A percentile compares a stretch with the other conserved stretches of the same genome.
These are phyloP conservation scores for Peromyscus attwateri DNA, from an alignment of 2,797 vertebrate species.

Conservation along the genomic window DNA sequence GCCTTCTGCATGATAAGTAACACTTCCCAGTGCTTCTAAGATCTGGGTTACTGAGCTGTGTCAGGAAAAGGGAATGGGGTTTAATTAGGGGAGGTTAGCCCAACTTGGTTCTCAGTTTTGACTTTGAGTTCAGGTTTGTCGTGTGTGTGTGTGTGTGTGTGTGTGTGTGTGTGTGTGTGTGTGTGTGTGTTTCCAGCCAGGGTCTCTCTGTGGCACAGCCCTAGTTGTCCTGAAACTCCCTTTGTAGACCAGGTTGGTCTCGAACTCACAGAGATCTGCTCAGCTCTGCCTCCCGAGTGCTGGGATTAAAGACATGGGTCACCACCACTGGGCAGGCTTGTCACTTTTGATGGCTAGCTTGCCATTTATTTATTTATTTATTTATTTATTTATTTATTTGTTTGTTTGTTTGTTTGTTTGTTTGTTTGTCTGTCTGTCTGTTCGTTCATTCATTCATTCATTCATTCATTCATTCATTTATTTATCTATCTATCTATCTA, in stretches of 20 bases:
- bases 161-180: not conserved
- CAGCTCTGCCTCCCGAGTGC: not conserved
- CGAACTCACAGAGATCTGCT: not conserved
- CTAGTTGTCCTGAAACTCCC: not conserved
- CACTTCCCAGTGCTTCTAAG: not conserved
- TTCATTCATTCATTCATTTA: too few species aligned
- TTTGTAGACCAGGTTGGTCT: not conserved
- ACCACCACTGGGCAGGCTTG: rapidly evolving
- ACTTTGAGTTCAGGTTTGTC: slow-evolving; percentile 31
- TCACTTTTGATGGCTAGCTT: slow-evolving; percentile 10
- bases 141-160: not conserved
- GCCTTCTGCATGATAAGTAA: not conserved
- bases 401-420: too few species aligned
- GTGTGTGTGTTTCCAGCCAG: not conserved
- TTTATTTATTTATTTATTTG: not conserved
- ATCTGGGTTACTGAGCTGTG: not conserved
- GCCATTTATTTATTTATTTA: not conserved
- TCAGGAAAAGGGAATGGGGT: not conserved
- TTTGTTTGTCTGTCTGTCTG: too few species aligned
- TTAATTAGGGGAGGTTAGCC: slow-evolving; percentile 17
- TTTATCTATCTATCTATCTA: not conserved
- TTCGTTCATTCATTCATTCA: too few species aligned
- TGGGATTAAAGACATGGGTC: not conserved
- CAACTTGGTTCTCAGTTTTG: not conserved
- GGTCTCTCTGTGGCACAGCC: not conserved